Base-by-base conservation (phyloP, 2,113 vertebrate genomes). In the Grammomys surdaster region DNA sequence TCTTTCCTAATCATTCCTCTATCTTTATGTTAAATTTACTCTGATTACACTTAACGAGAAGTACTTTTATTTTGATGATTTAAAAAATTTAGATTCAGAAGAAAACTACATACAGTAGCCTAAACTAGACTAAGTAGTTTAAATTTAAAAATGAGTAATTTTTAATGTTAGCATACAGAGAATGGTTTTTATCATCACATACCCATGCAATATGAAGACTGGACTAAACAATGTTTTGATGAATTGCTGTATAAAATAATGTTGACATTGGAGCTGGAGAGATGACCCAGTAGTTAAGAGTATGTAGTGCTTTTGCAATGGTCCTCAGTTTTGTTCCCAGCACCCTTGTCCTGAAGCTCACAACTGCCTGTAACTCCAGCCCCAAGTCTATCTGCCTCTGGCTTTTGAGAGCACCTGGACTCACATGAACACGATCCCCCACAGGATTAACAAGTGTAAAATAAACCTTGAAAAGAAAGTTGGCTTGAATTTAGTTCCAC, bases 11-110 rank as follows among this genome's bases (percentile, higher is more conserved):
- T 94, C 90, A 95, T 26, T 77, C 88, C 40, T 48, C 88, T 96
- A 63, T 94, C 80, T 54, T 7, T 78, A 14, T 84, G 75, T 43
- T 91, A 65, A 48, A 90, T 78, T 69, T 84, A 75, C 88, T 88
- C 76, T 96, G 13, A 85, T 63, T 93, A 60, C 70, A 90, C 92
- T 88, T 82, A 86, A 94, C 92, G 12, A 97, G 90, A 88, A 85
- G 12, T 78, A 75, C 88, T 84, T 86, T 89, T 87, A 78, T 60
- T 76, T 81, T 90, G n/a, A 92, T 77, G 46, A 84, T 90, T 70
- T 78, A 56, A 89, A 93, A 69, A 20, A 69, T 8, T 73, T 48
- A 65, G 67, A 88, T 73, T 85, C 56, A 69, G 40, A 89, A 51
- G 46, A 69, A 72, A 88, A 88, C 33, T 72, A 11, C 11, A 54